These are phyloP conservation scores for Drosophila trapezifrons DNA, from an alignment of 1,140 invertebrate genomes.

Conservation along the genomic window DNA sequence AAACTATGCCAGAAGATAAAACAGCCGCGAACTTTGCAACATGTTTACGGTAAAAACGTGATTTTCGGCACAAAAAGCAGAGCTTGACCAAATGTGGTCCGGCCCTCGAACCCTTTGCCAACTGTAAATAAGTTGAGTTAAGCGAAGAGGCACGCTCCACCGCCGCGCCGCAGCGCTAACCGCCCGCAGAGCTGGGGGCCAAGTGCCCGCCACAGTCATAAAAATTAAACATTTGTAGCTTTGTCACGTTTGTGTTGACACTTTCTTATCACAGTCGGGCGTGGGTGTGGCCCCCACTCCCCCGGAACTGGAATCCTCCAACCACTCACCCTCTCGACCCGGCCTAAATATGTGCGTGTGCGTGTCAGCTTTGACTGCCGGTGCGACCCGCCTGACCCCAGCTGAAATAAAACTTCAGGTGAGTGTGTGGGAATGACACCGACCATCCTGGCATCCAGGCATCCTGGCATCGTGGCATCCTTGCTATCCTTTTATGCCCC, in stretches of 20 bases:
- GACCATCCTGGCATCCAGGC: slow-evolving; percentile 1
- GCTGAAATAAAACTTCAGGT: slow-evolving; percentile 57
- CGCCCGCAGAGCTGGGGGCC: slow-evolving; percentile 7
- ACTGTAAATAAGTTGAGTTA: slow-evolving; percentile 80
- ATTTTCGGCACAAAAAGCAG: slow-evolving; percentile 75
- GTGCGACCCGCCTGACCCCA: slow-evolving; percentile 65
- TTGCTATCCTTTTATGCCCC: background rate
- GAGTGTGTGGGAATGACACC: slow-evolving; percentile 26
- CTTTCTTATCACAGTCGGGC: slow-evolving; percentile 76
- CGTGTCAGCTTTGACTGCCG: slow-evolving; percentile 73
- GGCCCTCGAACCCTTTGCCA: slow-evolving; percentile 63
- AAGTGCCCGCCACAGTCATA: slow-evolving; percentile 58
- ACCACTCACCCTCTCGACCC: slow-evolving; percentile 44
- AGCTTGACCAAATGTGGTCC: slow-evolving; percentile 75
- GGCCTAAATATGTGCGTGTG: slow-evolving; percentile 76
- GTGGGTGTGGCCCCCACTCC: slow-evolving; percentile 17
- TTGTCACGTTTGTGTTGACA: slow-evolving; percentile 82
- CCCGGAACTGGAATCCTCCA: background rate
- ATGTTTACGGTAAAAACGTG: slow-evolving; percentile 83
- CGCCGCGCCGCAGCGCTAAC: background rate
- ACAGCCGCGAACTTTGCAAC: slow-evolving; percentile 78
- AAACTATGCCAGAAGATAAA: slow-evolving; percentile 76
- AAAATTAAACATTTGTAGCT: slow-evolving; percentile 83
- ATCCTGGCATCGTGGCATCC: slow-evolving; percentile 10
- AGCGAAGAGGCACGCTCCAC: slow-evolving; percentile 54